Conservation (phyloP, 2,113 vertebrate species). For the Pungitius pungitius region DNA sequence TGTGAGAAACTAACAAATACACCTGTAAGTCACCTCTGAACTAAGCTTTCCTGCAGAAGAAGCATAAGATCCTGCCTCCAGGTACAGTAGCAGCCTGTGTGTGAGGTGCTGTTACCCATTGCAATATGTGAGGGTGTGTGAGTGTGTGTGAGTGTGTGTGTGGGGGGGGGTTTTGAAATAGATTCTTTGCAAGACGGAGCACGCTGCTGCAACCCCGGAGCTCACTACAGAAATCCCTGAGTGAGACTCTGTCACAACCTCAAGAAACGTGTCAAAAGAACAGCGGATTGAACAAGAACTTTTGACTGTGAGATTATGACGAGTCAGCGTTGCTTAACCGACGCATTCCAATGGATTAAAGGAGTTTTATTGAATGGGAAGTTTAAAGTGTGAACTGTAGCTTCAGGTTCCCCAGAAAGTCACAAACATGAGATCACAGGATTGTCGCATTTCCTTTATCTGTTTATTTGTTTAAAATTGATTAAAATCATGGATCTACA, state of each 20-base stretch:
- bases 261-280: neutral
- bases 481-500: too few species aligned
- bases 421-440: neutral
- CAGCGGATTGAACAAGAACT: neutral
- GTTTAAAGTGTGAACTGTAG: neutral
- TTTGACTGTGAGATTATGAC: too few species aligned
- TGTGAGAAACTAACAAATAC: too few species aligned
- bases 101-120: neutral
- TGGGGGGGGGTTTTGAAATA: slow-evolving; percentile 19
- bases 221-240: neutral
- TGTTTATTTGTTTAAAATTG: too few species aligned
- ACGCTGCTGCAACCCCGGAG: slow-evolving; percentile 18
- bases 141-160: slow-evolving; percentile 10
- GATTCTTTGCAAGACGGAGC: slow-evolving; percentile 44
- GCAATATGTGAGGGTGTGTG: neutral
- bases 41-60: too few species aligned
- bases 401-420: too few species aligned
- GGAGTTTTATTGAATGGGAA: neutral
- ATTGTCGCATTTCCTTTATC: too few species aligned
- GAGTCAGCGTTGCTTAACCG: neutral
- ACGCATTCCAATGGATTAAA: neutral
- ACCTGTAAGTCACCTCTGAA: too few species aligned
- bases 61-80: too few species aligned
- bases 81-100: neutral
- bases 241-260: neutral